Evolutionary conservation across 2,113 vertebrate genomes (phyloP).

Genomic region (Phoenicopterus ruber): DNA sequence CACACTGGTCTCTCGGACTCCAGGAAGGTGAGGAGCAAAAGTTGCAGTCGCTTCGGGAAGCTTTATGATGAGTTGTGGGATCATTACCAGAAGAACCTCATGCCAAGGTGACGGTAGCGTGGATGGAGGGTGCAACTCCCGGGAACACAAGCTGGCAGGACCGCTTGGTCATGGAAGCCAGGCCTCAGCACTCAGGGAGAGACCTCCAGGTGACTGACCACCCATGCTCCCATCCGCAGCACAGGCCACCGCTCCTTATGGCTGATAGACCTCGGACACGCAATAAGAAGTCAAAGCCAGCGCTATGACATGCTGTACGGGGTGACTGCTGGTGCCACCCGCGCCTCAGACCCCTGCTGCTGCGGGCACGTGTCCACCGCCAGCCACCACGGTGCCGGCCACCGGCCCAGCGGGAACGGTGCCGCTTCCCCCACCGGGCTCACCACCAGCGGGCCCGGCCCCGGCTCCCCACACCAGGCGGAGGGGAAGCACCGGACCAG

Average conservation of each 20-base stretch:
- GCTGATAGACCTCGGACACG: fast-evolving
- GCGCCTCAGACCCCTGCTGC: background rate
- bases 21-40: background rate
- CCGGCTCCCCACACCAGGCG: background rate
- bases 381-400: fast-evolving
- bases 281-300: background rate
- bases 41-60: background rate
- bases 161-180: background rate
- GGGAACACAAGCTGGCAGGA: background rate
- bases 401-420: fast-evolving
- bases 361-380: fast-evolving
- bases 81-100: background rate
- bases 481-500: background rate
- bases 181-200: background rate
- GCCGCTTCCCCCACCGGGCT: background rate
- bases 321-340: background rate
- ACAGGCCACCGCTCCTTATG: background rate
- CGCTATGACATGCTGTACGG: fast-evolving
- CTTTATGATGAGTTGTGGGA: background rate
- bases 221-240: background rate
- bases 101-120: fast-evolving
- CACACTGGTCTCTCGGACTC: too few species aligned
- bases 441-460: background rate
- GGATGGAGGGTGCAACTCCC: background rate
- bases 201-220: background rate